Evolutionary conservation across 2,113 vertebrate genomes (phyloP).

Genomic region (Chaetops frenatus): DNA sequence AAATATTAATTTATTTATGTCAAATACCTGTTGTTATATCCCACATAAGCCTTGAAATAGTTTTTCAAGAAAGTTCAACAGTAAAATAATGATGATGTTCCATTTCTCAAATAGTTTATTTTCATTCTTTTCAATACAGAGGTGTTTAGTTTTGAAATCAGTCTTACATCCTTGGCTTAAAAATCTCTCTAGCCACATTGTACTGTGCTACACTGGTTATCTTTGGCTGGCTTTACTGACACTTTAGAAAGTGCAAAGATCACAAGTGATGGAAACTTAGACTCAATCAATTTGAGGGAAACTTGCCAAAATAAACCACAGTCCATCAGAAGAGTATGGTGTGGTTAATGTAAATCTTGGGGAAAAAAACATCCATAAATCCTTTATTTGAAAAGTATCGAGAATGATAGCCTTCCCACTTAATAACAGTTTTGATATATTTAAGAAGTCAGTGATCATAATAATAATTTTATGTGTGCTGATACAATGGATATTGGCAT

Average conservation of each 20-base stretch:
- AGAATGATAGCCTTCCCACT: not conserved
- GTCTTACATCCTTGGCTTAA: not conserved
- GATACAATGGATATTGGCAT: not conserved
- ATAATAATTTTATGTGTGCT: not conserved
- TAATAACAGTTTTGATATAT: not conserved
- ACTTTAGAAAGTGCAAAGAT: not conserved
- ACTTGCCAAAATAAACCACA: not conserved
- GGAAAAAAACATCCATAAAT: not conserved
- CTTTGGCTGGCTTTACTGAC: not conserved
- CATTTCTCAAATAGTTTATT: not conserved
- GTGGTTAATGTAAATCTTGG: not conserved
- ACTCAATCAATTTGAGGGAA: not conserved
- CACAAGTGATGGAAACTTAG: not conserved
- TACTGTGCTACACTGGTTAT: not conserved
- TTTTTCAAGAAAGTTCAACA: not conserved
- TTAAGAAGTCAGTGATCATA: not conserved
- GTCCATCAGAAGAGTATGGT: not conserved
- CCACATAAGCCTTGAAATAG: not conserved
- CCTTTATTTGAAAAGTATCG: not conserved
- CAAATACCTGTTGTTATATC: not conserved
- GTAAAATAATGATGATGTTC: not conserved
- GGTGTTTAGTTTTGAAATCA: not conserved
- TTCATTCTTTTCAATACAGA: not conserved
- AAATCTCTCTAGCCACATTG: not conserved
- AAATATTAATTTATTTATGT: not conserved